Evolutionary conservation across 1,140 invertebrate species (phyloP).

Genomic region (Magallana angulata): DNA sequence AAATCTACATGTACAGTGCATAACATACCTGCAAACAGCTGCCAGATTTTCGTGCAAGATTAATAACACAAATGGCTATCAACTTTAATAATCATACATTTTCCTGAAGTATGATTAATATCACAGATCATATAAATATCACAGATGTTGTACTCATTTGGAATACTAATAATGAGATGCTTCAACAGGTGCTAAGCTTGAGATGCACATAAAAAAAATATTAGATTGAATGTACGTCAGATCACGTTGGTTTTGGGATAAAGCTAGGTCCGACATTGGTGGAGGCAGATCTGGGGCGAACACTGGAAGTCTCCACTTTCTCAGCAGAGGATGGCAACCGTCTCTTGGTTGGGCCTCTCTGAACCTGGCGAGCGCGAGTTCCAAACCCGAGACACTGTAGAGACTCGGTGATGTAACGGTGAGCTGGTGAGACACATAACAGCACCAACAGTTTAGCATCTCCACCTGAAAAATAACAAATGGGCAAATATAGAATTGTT

Average conservation of each 20-base stretch:
- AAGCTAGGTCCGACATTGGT: not conserved
- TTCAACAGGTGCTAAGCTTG: too few species aligned
- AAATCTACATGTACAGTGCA: not conserved
- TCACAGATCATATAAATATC: not conserved
- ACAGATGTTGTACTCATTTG: not conserved
- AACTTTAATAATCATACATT: too few species aligned
- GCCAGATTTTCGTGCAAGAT: not conserved
- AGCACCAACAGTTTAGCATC: conserved; percentile 76
- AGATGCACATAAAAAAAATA: too few species aligned
- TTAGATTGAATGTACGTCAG: not conserved
- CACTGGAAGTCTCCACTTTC: conserved; percentile 62
- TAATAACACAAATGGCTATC: too few species aligned
- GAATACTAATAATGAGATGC: too few species aligned
- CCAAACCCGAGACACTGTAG: conserved; percentile 77
- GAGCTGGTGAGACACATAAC: conserved; percentile 75
- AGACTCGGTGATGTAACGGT: conserved; percentile 74
- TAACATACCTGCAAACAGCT: not conserved
- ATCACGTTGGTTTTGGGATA: conserved; percentile 33
- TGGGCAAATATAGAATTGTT: too few species aligned
- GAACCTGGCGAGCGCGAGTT: conserved; percentile 74
- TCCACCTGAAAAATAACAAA: conserved; percentile 67
- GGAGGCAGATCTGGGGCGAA: conserved; percentile 29
- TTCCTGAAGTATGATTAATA: not conserved
- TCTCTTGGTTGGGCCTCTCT: conserved; percentile 74
- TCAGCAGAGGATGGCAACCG: conserved; percentile 72